These are phyloP conservation scores for Eucriotettix oculatus DNA, from an alignment of 2,888 invertebrate genomes.

Conservation along the genomic window DNA sequence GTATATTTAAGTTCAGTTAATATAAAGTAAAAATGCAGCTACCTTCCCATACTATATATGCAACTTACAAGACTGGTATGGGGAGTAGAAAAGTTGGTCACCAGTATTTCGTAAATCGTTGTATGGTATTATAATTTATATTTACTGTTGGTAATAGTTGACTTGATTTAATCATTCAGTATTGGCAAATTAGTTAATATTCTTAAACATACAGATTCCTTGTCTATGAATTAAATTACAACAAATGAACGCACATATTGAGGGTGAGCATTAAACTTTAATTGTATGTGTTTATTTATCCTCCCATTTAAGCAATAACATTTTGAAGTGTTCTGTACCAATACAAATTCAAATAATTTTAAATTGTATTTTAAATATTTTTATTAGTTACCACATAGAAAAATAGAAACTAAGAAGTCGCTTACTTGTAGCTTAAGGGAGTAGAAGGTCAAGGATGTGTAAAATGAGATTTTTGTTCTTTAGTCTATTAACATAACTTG, in stretches of 20 bases:
- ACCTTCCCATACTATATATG: not conserved
- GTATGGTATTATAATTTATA: slow-evolving; percentile 1
- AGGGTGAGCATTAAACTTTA: not conserved
- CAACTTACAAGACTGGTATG: not conserved
- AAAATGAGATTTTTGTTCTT: too few species aligned
- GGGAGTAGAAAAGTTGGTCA: slow-evolving; percentile 1
- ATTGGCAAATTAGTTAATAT: not conserved
- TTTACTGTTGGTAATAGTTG: not conserved
- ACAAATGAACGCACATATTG: not conserved
- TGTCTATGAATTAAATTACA: not conserved
- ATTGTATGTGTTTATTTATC: too few species aligned
- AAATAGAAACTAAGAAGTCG: not conserved
- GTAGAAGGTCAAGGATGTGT: not conserved
- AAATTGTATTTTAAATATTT: too few species aligned
- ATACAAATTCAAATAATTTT: too few species aligned
- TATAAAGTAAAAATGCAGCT: not conserved
- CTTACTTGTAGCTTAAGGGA: not conserved
- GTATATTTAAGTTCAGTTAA: not conserved
- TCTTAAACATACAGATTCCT: not conserved
- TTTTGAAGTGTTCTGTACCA: too few species aligned
- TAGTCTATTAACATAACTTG: too few species aligned
- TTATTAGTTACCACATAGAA: too few species aligned
- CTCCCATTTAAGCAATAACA: too few species aligned
- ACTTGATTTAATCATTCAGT: not conserved
- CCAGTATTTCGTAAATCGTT: slow-evolving; percentile 1